Conservation (phyloP, 2,888 invertebrate genomes). For the Scotopteryx bipunctaria region DNA sequence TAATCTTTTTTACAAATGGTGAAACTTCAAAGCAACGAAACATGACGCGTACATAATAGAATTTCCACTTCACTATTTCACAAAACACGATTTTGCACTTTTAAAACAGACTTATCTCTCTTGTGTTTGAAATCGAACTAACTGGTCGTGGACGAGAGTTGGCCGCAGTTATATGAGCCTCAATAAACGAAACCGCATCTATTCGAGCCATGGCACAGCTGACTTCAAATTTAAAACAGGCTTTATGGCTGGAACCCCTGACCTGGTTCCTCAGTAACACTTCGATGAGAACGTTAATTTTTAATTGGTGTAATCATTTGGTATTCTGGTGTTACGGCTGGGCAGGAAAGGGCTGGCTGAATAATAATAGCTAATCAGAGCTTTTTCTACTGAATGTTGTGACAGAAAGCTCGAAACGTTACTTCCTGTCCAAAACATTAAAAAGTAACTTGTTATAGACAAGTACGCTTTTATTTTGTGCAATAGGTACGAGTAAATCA, state of each 20-base stretch:
- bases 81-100: conserved; percentile 27
- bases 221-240: conserved; percentile 73
- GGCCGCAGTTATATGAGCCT: conserved; percentile 76
- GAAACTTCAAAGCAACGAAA: too few relatives aligned
- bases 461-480: too few relatives aligned
- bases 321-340: conserved; percentile 35
- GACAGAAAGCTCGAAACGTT: too few relatives aligned
- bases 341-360: conserved; percentile 25
- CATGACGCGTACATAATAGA: not conserved
- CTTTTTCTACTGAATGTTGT: too few relatives aligned
- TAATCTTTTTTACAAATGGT: too few relatives aligned
- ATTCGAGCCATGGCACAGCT: conserved; percentile 67
- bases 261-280: conserved; percentile 64
- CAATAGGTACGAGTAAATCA: too few relatives aligned
- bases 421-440: conserved; percentile 2
- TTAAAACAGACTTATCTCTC: conserved; percentile 60
- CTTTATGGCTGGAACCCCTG: conserved; percentile 72
- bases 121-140: conserved; percentile 80
- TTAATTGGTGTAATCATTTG: conserved; percentile 54
- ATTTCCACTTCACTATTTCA: not conserved
- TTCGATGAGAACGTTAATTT: conserved; percentile 52
- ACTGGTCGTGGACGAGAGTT: conserved; percentile 57
- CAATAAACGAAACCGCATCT: conserved; percentile 81
- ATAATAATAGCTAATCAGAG: conserved; percentile 29
- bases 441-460: too few relatives aligned